Base-by-base conservation (phyloP, 2,797 vertebrate genomes). In the Chiroxiphia lanceolata region DNA sequence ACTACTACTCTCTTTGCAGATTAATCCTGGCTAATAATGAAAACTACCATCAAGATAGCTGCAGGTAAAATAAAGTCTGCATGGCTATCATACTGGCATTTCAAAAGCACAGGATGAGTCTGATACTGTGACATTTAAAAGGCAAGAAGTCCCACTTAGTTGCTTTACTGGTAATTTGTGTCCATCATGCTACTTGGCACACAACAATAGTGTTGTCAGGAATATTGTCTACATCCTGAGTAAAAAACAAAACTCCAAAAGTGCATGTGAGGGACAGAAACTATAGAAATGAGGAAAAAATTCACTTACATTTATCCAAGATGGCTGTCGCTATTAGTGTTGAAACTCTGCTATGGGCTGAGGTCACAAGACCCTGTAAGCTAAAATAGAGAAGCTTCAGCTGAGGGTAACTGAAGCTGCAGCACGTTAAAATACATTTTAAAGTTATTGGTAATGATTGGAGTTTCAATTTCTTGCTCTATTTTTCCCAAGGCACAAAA, bases 341-440 rank as follows among this genome's bases (percentile, higher is more conserved):
- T 90, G 85, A 97, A 96, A 87, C 79, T 77, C 90, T 97, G 80
- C 53, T 96, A 90, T 95, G 92, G 56, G 51, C 63, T 96, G 82
- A 96, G 87, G 85, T 95, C 88, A 96, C 48, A 96, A 94, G 93
- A 90, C 77, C 82, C 70, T 96, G 85, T 96, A 94, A 94, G 92
- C 93, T 95, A 85, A 96, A 96, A 97, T 92, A 94, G 80, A 93
- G 89, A 95, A 86, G 85, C 93, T 97, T 95, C 91, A 98, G 83
- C 96, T 96, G 94, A 95, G 34, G 89, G 45, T 90, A 95, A 72
- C 67, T 96, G 93, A 96, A 96, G 93, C 92, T 96, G 94, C 78
- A 96, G 94, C 82, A 94, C 83, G 94, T 94, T 91, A 94, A 96
- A 96, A 97, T 31, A 95, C 94, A 96, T 96, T 94, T 97, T 91